Evolutionary conservation across 2,888 invertebrate species (phyloP).

Genomic region (Ormyrus rosae): DNA sequence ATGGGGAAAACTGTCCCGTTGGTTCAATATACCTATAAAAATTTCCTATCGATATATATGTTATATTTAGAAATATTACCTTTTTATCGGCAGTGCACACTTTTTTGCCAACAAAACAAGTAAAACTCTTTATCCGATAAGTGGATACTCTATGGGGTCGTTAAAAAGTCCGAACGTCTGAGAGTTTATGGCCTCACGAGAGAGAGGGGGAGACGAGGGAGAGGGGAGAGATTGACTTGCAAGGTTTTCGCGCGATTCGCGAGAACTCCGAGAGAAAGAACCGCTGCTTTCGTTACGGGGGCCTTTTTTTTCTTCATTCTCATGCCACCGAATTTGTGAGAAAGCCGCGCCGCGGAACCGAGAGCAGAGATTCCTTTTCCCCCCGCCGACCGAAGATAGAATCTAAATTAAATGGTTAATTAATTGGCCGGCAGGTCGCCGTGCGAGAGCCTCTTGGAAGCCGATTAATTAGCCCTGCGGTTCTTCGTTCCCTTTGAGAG

Average conservation of each 20-base stretch:
- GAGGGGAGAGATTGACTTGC: too few species aligned
- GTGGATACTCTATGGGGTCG: not conserved
- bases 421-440: constrained; percentile 64
- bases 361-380: not conserved
- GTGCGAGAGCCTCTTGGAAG: constrained; percentile 44
- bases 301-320: not conserved
- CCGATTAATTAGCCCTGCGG: constrained; percentile 61
- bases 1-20: too few species aligned
- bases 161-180: constrained; percentile 4
- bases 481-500: constrained; percentile 10
- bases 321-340: not conserved
- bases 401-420: constrained; percentile 71
- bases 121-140: not conserved
- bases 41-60: too few species aligned
- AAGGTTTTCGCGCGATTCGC: not conserved
- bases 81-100: not conserved
- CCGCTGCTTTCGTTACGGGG: not conserved
- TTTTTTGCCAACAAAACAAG: not conserved
- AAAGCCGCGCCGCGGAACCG: not conserved
- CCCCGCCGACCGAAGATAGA: constrained; percentile 60
- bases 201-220: not conserved
- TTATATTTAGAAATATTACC: too few species aligned
- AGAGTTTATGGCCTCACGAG: not conserved
- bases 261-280: not conserved
- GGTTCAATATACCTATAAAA: too few species aligned